Conservation (phyloP, 1,140 invertebrate genomes). For the Thereuonema tuberculata region DNA sequence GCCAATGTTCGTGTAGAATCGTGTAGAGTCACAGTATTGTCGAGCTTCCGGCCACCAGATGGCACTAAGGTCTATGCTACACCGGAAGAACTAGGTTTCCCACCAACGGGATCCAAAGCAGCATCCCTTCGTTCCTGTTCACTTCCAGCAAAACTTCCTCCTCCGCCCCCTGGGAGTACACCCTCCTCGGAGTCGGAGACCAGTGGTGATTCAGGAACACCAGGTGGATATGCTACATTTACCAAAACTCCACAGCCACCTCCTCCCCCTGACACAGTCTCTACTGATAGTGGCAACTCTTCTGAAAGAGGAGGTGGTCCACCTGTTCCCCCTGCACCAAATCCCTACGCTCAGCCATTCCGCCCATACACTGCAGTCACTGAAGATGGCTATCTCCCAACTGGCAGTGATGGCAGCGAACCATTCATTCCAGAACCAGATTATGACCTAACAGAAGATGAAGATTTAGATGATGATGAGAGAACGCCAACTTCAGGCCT, state of each 20-base stretch:
- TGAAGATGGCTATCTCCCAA: too few species aligned
- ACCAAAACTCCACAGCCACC: constrained; percentile 1
- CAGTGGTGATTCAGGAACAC: constrained; percentile 12
- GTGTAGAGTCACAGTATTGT: constrained; percentile 40
- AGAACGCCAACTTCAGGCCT: background rate
- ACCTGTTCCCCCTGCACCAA: background rate
- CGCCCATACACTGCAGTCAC: constrained; percentile 1
- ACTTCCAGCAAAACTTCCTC: constrained; percentile 17
- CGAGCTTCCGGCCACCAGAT: constrained; percentile 65
- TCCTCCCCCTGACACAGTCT: background rate
- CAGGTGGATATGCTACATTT: constrained; percentile 14
- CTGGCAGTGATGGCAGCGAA: background rate
- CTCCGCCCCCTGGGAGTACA: constrained; percentile 11
- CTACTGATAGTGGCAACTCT: background rate
- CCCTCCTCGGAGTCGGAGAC: constrained; percentile 18
- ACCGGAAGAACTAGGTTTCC: constrained; percentile 63
- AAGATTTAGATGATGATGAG: constrained; percentile 11
- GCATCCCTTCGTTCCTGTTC: constrained; percentile 33
- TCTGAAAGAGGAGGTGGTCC: background rate
- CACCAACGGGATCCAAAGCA: constrained; percentile 42
- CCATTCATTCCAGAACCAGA: constrained; percentile 79
- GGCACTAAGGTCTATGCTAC: constrained; percentile 76
- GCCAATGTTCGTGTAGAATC: constrained; percentile 19
- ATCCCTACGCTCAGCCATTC: constrained; percentile 18
- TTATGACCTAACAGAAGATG: constrained; percentile 41